phyloP scores from a whole-genome alignment of 2,888 invertebrate species.

The Perizoma affinitatum region DNA sequence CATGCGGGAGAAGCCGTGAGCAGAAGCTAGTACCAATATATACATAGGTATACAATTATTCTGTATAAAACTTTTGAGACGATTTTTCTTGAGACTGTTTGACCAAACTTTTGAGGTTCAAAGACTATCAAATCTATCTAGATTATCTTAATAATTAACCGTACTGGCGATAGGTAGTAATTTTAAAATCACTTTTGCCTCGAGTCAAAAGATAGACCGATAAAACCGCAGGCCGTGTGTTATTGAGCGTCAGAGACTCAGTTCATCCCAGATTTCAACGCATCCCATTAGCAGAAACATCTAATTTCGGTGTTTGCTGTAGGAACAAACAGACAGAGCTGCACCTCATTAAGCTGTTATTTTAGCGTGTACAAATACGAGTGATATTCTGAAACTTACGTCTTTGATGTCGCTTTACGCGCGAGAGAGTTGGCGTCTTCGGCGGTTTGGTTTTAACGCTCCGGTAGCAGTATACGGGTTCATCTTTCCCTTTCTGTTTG shows the following conservation, averaged over 20 bases:
- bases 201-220: too few species aligned
- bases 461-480: constrained; percentile 77
- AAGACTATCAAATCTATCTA: too few species aligned
- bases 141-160: too few species aligned
- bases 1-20: too few species aligned
- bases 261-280: constrained; percentile 45
- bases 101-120: neutral
- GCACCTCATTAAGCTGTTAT: constrained; percentile 71
- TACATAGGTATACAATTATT: too few species aligned
- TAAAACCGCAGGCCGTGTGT: constrained; percentile 13
- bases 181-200: too few species aligned
- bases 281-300: constrained; percentile 60
- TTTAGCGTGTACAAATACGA: constrained; percentile 54
- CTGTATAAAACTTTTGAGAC: too few species aligned
- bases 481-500: constrained; percentile 75
- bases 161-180: too few species aligned
- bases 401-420: constrained; percentile 79
- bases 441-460: constrained; percentile 82
- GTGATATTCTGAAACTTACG: constrained; percentile 63
- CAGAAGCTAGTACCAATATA: too few species aligned
- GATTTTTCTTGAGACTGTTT: neutral
- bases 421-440: constrained; percentile 81
- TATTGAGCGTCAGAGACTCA: constrained; percentile 11
- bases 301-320: constrained; percentile 60
- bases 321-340: constrained; percentile 52